phyloP scores from a whole-genome alignment of 53 echinoderm and acorn worm species.

The Echinarachnius parma region DNA sequence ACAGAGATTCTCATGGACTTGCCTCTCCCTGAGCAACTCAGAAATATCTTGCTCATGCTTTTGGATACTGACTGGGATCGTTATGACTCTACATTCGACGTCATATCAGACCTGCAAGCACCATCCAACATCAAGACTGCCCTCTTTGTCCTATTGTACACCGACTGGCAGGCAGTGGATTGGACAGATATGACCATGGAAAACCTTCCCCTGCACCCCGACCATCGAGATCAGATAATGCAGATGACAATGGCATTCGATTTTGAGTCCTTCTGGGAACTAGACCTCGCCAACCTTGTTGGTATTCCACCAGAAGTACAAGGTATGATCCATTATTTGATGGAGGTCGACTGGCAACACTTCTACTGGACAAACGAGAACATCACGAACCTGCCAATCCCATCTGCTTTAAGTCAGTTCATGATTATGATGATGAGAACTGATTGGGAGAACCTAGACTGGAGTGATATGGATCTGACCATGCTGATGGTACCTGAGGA shows the following conservation, averaged over 20 bases:
- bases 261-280: neutral
- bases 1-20: neutral
- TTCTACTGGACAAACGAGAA: neutral
- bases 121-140: neutral
- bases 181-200: conserved; percentile 1
- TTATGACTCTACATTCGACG: neutral
- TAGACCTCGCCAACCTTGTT: neutral
- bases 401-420: neutral
- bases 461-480: conserved; percentile 1
- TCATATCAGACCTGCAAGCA: neutral
- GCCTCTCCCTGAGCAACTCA: conserved; percentile 7
- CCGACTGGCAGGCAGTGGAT: neutral
- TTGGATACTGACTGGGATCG: neutral
- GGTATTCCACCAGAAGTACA: neutral
- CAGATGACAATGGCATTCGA: neutral
- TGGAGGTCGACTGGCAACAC: neutral
- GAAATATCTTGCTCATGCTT: neutral
- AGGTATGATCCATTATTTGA: neutral
- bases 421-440: neutral
- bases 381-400: neutral
- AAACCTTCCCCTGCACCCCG: neutral
- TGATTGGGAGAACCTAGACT: conserved; percentile 30
- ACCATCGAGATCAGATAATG: neutral
- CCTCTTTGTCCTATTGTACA: neutral
- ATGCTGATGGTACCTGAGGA: neutral